Evolutionary conservation across 2,888 invertebrate species (phyloP).

Genomic region (Amblyjoppa proteus): DNA sequence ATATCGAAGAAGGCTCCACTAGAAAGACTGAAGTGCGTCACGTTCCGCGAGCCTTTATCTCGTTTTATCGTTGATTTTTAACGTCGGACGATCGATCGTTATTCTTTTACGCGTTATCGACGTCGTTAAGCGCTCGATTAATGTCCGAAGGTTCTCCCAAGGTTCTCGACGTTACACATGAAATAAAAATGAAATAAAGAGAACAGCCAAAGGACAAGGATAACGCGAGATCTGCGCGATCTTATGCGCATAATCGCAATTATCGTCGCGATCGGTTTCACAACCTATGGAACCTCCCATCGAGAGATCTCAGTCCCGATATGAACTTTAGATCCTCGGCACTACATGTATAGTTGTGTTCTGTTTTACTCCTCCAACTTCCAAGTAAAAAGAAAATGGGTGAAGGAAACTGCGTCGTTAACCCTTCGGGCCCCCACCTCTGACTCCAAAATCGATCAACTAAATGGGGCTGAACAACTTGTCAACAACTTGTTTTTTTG

Average conservation of each 20-base stretch:
- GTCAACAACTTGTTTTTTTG: too few species aligned
- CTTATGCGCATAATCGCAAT: constrained; percentile 15
- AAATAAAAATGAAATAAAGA: neutral
- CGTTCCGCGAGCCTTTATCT: constrained; percentile 17
- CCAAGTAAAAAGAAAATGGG: constrained; percentile 31
- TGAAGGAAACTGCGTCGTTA: constrained; percentile 6
- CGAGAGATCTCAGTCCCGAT: neutral
- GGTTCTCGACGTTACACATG: neutral
- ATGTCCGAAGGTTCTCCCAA: neutral
- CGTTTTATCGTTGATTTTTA: constrained; percentile 39
- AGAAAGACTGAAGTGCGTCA: constrained; percentile 17
- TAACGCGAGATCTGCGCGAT: constrained; percentile 16
- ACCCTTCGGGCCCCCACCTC: too few species aligned
- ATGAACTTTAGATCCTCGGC: constrained; percentile 43
- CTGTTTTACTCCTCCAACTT: constrained; percentile 10
- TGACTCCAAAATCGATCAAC: too few species aligned
- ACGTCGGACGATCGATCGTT: neutral
- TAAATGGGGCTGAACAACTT: too few species aligned
- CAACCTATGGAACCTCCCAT: constrained; percentile 21
- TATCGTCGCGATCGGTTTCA: constrained; percentile 15
- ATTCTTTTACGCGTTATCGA: constrained; percentile 4
- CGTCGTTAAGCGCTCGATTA: constrained; percentile 5
- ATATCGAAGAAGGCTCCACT: constrained; percentile 1
- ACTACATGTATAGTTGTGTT: neutral
- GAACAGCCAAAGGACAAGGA: neutral